Evolutionary conservation across 2,888 invertebrate genomes (phyloP).

Genomic region (Priocnemis perturbator): DNA sequence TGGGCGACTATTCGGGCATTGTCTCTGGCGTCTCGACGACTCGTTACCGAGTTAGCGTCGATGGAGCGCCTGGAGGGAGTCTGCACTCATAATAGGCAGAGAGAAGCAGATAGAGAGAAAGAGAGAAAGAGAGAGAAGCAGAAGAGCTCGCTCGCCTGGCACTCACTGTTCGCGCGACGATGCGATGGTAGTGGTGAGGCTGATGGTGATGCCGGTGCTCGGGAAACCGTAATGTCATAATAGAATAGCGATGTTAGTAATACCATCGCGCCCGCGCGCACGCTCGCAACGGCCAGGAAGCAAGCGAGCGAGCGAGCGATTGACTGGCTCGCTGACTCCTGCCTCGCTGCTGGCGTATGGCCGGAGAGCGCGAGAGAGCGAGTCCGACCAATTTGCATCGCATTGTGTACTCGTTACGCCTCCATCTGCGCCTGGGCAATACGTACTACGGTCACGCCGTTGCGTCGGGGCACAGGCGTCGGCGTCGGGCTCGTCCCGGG

Average conservation of each 20-base stretch:
- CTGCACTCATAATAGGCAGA: constrained; percentile 29
- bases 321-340: constrained; percentile 52
- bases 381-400: constrained; percentile 73
- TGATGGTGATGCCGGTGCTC: constrained; percentile 38
- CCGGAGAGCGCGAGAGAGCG: constrained; percentile 35
- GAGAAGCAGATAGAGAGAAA: no score
- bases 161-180: no score
- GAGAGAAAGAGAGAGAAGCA: no score
- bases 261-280: constrained; percentile 68
- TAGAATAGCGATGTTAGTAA: constrained; percentile 75
- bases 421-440: constrained; percentile 64
- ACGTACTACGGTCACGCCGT: constrained; percentile 4
- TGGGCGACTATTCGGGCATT: constrained; percentile 46
- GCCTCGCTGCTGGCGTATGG: background rate
- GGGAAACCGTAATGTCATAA: constrained; percentile 71
- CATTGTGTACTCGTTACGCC: constrained; percentile 73
- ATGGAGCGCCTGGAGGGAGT: constrained; percentile 72
- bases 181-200: no score
- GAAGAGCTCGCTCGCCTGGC: no score
- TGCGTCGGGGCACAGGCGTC: constrained; percentile 22
- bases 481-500: constrained; percentile 27
- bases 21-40: constrained; percentile 63
- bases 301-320: constrained; percentile 58
- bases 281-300: constrained; percentile 38
- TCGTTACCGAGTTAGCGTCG: constrained; percentile 71